Base-by-base conservation (phyloP, 1,140 invertebrate species). In the Hypsibius dujardini region DNA sequence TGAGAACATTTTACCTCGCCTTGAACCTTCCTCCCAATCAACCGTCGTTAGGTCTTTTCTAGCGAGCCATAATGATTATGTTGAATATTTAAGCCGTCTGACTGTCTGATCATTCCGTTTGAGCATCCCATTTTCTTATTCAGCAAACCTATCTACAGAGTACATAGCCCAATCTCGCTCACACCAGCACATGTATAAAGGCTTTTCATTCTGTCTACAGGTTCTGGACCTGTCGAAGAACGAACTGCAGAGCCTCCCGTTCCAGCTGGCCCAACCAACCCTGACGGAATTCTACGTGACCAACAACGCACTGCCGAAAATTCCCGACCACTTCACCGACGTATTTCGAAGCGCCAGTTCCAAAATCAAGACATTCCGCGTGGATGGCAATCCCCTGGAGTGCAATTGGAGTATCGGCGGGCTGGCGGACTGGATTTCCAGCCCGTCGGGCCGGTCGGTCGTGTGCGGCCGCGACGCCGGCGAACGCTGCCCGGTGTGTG, bases 141-240 rank as follows among this genome's bases (percentile, higher is more conserved):
- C 50, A 7, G 7, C 50, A 56, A n/a, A 7, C 50, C 28, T 28
- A 28, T 28, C 0, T 28, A 28, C 28, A 28, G 28, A 28, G 28
- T 28, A 28, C 28, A 28, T 28, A 28, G 28, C 28, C 28, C 28
- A 28, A 28, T 28, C 28, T 28, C 28, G 28, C 28, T 28, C 28
- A 28, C 28, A 28, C 28, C 28, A 28, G 28, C 28, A 28, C 28
- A 28, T 28, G 28, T 28, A 28, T 28, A 28, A 28, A 28, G 28
- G 28, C 28, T 28, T 28, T 56, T 7, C 50, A n/a, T n/a, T 56
- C n/a, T 56, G 7, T 42, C 3, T 67, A 15, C 7, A 67, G 62
- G 62, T 67, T 45, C 62, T 67, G 62, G 62, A 67, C 45, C 7
- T 67, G 7, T 67, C 62, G 42, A 12, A 67, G 3, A 67, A 67